Evolutionary conservation across 2,888 invertebrate genomes (phyloP).

Genomic region (Ischnura elegans): DNA sequence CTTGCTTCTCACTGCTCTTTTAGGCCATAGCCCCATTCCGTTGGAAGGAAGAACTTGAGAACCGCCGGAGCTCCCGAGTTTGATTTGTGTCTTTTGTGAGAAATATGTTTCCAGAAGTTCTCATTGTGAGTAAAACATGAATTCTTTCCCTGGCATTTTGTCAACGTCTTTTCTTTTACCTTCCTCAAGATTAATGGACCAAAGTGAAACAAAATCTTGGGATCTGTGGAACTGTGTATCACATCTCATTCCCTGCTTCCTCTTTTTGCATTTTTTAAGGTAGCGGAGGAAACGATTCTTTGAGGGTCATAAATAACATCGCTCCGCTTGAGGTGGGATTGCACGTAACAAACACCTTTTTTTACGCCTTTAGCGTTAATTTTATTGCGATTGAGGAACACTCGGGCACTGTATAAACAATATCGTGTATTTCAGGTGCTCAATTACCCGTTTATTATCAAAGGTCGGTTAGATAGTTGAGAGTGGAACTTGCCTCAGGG

Average conservation of each 20-base stretch:
- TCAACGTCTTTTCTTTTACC: background rate
- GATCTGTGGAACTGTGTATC: slow-evolving; percentile 23
- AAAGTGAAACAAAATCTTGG: slow-evolving; percentile 27
- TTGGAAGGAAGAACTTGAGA: background rate
- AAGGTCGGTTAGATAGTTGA: too few species aligned
- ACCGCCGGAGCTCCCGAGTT: slow-evolving; percentile 8
- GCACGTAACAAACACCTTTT: background rate
- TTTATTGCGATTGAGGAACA: too few species aligned
- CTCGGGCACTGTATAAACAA: too few species aligned
- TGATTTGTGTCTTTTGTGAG: slow-evolving; percentile 47
- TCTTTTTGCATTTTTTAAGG: background rate
- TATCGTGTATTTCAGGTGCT: too few species aligned
- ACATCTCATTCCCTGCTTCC: background rate
- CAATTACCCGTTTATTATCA: too few species aligned
- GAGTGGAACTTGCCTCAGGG: too few species aligned
- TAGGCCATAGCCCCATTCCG: background rate
- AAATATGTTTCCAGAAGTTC: slow-evolving; percentile 49
- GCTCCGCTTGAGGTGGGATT: background rate
- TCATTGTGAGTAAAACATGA: background rate
- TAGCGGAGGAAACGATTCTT: background rate
- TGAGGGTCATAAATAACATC: background rate
- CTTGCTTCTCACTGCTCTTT: background rate
- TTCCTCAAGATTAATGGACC: slow-evolving; percentile 9
- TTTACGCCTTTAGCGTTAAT: background rate
- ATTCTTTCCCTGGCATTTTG: slow-evolving; percentile 20